A percentile compares a stretch with the other conserved stretches of the same genome.
Evolutionary conservation across 1,140 invertebrate genomes (phyloP).

Genomic region (Megalonaias nervosa): DNA sequence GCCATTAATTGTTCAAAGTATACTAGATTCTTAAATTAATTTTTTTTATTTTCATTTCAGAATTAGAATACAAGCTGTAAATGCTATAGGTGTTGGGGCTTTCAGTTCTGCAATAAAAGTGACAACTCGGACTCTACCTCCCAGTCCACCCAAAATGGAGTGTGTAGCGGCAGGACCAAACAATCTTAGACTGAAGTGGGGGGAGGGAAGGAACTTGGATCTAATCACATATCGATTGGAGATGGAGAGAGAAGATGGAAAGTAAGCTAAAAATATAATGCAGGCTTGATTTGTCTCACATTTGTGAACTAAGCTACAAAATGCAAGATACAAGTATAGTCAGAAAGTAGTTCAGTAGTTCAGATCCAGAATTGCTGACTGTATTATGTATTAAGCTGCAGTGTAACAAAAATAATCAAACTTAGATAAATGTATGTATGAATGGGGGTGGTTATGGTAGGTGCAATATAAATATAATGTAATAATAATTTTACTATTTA

Average conservation of each 20-base stretch:
- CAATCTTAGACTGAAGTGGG: slow-evolving; percentile 89
- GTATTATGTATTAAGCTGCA: too few species aligned
- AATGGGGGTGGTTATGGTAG: too few species aligned
- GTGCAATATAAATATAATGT: too few species aligned
- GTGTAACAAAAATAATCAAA: too few species aligned
- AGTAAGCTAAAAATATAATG: slow-evolving; percentile 42
- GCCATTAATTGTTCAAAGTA: too few species aligned
- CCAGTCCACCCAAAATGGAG: slow-evolving; percentile 82
- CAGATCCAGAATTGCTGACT: too few species aligned
- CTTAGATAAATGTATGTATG: too few species aligned
- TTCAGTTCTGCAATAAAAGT: slow-evolving; percentile 82
- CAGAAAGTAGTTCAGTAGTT: too few species aligned
- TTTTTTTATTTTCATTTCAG: slow-evolving; percentile 36
- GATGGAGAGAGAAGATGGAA: slow-evolving; percentile 69
- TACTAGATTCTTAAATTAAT: neutral
- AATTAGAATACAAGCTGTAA: slow-evolving; percentile 77
- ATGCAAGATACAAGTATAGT: too few species aligned
- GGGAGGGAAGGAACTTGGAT: slow-evolving; percentile 78
- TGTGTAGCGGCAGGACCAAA: slow-evolving; percentile 83
- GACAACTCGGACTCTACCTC: slow-evolving; percentile 83
- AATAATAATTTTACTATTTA: too few species aligned
- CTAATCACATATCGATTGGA: slow-evolving; percentile 85
- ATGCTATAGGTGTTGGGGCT: slow-evolving; percentile 84
- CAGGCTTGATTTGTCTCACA: too few species aligned
- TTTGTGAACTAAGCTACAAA: too few species aligned